phyloP scores from a whole-genome alignment of 2,888 invertebrate species.

The Oscheius sp. region DNA sequence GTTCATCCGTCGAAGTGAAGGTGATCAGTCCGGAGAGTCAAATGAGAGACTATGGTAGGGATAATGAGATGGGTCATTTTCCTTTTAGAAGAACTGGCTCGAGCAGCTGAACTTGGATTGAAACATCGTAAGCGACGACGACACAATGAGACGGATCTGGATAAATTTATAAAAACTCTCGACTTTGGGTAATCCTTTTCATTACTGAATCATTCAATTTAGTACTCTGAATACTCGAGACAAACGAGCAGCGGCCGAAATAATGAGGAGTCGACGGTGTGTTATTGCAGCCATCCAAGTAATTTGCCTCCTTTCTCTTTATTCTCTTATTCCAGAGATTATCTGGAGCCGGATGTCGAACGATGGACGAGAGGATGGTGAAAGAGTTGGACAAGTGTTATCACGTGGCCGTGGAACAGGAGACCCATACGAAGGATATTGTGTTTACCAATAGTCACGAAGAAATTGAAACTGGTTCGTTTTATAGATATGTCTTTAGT shows the following conservation, averaged over 20 bases:
- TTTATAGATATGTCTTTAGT: not conserved
- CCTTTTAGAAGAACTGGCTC: constrained; percentile 19
- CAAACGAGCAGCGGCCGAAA: constrained; percentile 56
- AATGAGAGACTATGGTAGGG: constrained; percentile 19
- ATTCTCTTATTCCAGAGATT: constrained; percentile 34
- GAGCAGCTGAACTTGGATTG: constrained; percentile 27
- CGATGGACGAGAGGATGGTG: constrained; percentile 44
- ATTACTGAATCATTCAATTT: constrained; percentile 12
- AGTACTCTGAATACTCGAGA: constrained; percentile 39
- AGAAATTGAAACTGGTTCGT: constrained; percentile 44
- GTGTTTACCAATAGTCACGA: constrained; percentile 48
- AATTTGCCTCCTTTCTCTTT: not conserved
- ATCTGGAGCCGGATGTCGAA: constrained; percentile 39
- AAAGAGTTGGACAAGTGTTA: constrained; percentile 56
- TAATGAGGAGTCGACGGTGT: constrained; percentile 59
- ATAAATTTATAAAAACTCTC: constrained; percentile 28
- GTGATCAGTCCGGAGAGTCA: not conserved
- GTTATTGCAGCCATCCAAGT: constrained; percentile 56
- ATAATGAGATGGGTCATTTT: not conserved
- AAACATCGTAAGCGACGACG: constrained; percentile 38
- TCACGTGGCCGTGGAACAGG: constrained; percentile 54
- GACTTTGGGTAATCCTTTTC: not conserved
- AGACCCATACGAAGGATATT: constrained; percentile 49
- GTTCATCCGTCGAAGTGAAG: constrained; percentile 8
- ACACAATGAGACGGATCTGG: constrained; percentile 44